Conservation (phyloP, 2,888 invertebrate species). For the Carpatolechia fugitivella region DNA sequence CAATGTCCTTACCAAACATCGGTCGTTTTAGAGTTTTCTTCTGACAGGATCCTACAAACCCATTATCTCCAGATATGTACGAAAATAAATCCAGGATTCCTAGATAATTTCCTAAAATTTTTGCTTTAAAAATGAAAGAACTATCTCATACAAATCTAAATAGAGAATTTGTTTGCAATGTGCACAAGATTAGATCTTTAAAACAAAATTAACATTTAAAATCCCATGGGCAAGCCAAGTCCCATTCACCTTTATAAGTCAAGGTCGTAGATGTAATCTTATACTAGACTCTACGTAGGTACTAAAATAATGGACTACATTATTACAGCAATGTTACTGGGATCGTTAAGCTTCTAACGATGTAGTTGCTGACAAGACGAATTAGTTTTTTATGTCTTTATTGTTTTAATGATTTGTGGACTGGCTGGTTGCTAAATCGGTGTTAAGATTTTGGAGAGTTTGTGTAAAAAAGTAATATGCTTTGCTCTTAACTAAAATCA, state of each 20-base stretch:
- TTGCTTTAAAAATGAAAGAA: not conserved
- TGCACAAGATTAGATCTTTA: not conserved
- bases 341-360: constrained; percentile 13
- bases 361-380: constrained; percentile 12
- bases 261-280: not conserved
- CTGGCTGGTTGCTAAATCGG: too few species aligned
- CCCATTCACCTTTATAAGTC: not conserved
- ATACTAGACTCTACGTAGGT: not conserved
- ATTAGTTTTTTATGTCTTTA: constrained; percentile 13
- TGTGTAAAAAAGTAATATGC: too few species aligned
- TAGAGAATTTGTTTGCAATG: not conserved
- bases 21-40: too few species aligned
- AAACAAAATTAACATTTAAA: constrained; percentile 1
- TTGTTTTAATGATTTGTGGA: not conserved
- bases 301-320: not conserved
- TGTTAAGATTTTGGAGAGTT: not conserved
- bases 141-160: not conserved
- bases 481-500: too few species aligned
- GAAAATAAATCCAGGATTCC: too few species aligned
- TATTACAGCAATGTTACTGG: constrained; percentile 9
- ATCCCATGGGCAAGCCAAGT: not conserved
- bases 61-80: not conserved
- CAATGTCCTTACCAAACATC: too few species aligned
- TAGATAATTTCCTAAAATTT: too few species aligned
- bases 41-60: too few species aligned